These are phyloP conservation scores for Myxocyprinus asiaticus DNA, from an alignment of 2,113 vertebrate genomes.

Conservation along the genomic window DNA sequence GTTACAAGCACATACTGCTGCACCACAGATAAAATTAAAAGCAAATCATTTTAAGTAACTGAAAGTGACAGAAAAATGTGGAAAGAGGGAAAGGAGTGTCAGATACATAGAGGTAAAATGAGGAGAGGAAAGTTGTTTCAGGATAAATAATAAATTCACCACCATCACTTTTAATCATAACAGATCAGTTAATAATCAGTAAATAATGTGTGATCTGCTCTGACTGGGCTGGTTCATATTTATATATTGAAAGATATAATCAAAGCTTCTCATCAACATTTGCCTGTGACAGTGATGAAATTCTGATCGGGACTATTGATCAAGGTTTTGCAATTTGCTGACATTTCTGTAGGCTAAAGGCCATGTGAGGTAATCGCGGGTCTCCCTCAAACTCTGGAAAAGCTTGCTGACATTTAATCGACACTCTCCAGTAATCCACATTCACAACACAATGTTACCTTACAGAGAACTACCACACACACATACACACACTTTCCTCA, in stretches of 20 bases:
- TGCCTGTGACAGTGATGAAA: conserved; percentile 8
- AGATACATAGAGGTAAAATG: conserved; percentile 11
- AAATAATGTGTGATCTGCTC: not conserved
- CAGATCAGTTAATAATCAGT: conserved; percentile 24
- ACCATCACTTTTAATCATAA: not conserved
- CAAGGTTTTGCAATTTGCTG: not conserved
- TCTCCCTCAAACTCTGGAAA: conserved; percentile 16
- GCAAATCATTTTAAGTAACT: too few relatives aligned
- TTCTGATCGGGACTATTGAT: conserved; percentile 24
- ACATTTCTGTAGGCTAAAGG: conserved; percentile 18
- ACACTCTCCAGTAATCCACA: conserved; percentile 23
- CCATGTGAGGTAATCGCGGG: not conserved
- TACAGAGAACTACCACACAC: not conserved
- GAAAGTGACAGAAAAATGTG: not conserved
- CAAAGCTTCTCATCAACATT: not conserved
- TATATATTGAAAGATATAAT: conserved; percentile 19
- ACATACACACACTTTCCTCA: not conserved
- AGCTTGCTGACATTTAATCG: conserved; percentile 43
- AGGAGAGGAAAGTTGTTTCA: not conserved
- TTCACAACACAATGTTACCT: conserved; percentile 11
- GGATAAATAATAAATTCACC: not conserved
- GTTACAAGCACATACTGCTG: too few relatives aligned
- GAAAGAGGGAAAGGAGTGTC: not conserved
- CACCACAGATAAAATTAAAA: too few relatives aligned
- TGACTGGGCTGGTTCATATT: not conserved